These are phyloP conservation scores for Danio choprae DNA, from an alignment of 2,797 vertebrate genomes.

Conservation along the genomic window DNA sequence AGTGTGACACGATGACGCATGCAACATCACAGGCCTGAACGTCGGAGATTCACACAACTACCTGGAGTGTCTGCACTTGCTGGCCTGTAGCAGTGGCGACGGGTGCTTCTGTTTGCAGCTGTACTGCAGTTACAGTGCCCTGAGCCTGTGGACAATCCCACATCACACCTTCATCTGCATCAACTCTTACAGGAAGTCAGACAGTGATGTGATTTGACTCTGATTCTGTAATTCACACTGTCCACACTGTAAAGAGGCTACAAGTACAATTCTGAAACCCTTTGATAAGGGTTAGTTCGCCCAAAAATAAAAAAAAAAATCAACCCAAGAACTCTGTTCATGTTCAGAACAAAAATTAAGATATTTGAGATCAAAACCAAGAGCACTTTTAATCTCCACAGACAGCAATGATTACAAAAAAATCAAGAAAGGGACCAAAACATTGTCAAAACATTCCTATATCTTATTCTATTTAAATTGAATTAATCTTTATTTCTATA, in stretches of 20 bases:
- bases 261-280: too few species aligned
- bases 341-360: too few species aligned
- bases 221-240: neutral
- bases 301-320: too few species aligned
- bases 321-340: too few species aligned
- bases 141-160: constrained; percentile 89
- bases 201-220: neutral
- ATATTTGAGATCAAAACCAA: too few species aligned
- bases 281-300: too few species aligned
- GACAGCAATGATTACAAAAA: too few species aligned
- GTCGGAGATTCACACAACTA: constrained; percentile 90
- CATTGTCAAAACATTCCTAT: too few species aligned
- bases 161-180: constrained; percentile 67
- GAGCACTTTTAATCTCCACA: too few species aligned
- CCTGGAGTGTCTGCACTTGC: constrained; percentile 99
- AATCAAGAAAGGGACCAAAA: too few species aligned
- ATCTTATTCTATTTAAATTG: too few species aligned
- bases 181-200: neutral
- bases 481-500: too few species aligned
- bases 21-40: constrained; percentile 37
- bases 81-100: constrained; percentile 96
- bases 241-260: neutral
- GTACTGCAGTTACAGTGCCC: constrained; percentile 97
- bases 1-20: constrained; percentile 64
- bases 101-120: constrained; percentile 96